Conservation (phyloP, 2,797 vertebrate genomes). For the Spizella passerina region DNA sequence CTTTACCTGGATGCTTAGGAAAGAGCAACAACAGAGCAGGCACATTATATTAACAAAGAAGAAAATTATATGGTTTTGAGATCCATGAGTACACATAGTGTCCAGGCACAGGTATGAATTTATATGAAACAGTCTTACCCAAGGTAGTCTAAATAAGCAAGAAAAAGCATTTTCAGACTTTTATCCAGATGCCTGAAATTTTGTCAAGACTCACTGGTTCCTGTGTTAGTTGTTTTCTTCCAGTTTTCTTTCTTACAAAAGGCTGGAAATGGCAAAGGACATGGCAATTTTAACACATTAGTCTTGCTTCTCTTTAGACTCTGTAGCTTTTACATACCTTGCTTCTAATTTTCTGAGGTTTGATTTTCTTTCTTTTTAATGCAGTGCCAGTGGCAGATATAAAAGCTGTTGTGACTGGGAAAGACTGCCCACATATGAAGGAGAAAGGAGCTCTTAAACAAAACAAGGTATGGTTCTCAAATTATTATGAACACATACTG, state of each 20-base stretch:
- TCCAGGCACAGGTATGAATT: not conserved
- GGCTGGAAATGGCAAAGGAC: not conserved
- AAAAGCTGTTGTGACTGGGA: constrained; percentile 98
- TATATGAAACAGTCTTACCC: not conserved
- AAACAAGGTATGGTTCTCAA: constrained; percentile 88
- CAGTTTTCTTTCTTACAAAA: not conserved
- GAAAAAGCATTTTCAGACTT: not conserved
- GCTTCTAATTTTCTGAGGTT: constrained; percentile 24
- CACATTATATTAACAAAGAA: not conserved
- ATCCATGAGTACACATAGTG: not conserved
- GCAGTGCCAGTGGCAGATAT: constrained; percentile 98
- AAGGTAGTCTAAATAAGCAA: not conserved
- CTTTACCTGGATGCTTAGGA: not conserved
- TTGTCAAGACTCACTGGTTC: not conserved
- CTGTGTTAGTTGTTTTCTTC: not conserved
- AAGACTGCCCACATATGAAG: constrained; percentile 99
- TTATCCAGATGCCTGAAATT: not conserved
- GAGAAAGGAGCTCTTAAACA: constrained; percentile 99
- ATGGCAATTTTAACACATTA: not conserved
- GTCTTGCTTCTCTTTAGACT: not conserved
- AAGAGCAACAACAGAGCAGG: not conserved
- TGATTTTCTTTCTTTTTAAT: constrained; percentile 28
- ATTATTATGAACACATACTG: not conserved
- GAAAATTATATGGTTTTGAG: not conserved
- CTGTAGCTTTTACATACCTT: not conserved